These are phyloP conservation scores for Caenorhabditis briggsae DNA, from an alignment of 1,140 invertebrate genomes.

Conservation along the genomic window DNA sequence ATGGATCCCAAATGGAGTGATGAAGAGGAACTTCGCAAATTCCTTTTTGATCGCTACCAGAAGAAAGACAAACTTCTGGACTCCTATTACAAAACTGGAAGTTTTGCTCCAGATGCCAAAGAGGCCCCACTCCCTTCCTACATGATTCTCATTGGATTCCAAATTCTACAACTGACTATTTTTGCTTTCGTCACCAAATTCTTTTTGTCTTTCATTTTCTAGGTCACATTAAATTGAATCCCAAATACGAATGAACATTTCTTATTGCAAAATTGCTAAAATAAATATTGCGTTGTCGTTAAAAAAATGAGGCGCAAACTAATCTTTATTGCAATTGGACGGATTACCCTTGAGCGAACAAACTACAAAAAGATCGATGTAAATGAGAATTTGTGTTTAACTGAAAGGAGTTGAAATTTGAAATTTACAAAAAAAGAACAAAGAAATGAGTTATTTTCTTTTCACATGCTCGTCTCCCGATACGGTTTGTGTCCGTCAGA, in stretches of 20 bases:
- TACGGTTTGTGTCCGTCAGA: constrained; percentile 46
- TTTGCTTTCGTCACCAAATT: neutral
- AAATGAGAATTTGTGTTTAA: neutral
- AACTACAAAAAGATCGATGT: constrained; percentile 50
- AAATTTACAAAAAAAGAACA: neutral
- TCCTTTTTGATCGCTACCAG: constrained; percentile 39
- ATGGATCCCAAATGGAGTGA: constrained; percentile 40
- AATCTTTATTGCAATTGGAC: constrained; percentile 52
- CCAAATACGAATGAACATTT: neutral
- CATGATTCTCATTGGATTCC: constrained; percentile 1
- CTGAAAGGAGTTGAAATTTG: neutral
- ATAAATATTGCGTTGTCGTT: no score
- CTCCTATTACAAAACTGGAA: constrained; percentile 35
- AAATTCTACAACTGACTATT: neutral
- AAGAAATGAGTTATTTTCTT: neutral
- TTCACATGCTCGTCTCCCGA: constrained; percentile 51
- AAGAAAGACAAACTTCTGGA: constrained; percentile 40
- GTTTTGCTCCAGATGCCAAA: constrained; percentile 28
- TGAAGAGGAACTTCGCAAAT: constrained; percentile 19
- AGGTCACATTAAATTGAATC: neutral
- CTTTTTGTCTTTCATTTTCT: neutral
- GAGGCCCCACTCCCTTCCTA: constrained; percentile 25
- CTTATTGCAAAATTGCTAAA: no score
- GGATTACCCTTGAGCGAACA: constrained; percentile 52
- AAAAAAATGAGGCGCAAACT: neutral